A percentile compares a stretch with the other conserved stretches of the same genome.
These are phyloP conservation scores for Chauna torquata DNA, from an alignment of 2,113 vertebrate species.

Conservation along the genomic window DNA sequence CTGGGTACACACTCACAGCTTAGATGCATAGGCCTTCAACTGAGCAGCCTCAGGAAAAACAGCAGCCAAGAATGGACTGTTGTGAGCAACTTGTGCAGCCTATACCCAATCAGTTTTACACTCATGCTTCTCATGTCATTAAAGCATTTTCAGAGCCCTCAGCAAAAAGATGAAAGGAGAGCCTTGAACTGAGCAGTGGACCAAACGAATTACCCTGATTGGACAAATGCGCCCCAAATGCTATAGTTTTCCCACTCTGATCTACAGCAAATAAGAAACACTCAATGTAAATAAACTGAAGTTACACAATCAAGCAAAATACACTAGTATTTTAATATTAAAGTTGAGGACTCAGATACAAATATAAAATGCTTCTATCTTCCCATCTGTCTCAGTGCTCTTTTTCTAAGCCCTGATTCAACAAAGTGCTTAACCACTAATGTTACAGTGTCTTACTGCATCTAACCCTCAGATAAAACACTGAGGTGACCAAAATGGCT, in stretches of 20 bases:
- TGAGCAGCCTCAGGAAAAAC: neutral
- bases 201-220: neutral
- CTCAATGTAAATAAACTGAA: neutral
- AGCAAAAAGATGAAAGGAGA: neutral
- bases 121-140: neutral
- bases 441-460: neutral
- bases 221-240: neutral
- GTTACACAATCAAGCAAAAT: neutral
- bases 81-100: neutral
- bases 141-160: neutral
- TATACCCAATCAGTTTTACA: neutral
- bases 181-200: neutral
- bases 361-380: neutral
- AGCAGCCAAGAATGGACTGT: neutral
- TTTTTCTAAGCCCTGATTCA: neutral
- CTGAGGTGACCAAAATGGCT: fast-evolving
- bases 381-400: neutral
- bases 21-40: neutral
- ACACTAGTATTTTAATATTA: neutral
- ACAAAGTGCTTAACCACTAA: neutral
- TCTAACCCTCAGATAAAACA: neutral
- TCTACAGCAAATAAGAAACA: neutral
- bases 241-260: neutral
- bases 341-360: neutral
- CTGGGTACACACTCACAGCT: neutral